Base-by-base conservation (phyloP, 2,797 vertebrate species). In the Thunnus albacares region DNA sequence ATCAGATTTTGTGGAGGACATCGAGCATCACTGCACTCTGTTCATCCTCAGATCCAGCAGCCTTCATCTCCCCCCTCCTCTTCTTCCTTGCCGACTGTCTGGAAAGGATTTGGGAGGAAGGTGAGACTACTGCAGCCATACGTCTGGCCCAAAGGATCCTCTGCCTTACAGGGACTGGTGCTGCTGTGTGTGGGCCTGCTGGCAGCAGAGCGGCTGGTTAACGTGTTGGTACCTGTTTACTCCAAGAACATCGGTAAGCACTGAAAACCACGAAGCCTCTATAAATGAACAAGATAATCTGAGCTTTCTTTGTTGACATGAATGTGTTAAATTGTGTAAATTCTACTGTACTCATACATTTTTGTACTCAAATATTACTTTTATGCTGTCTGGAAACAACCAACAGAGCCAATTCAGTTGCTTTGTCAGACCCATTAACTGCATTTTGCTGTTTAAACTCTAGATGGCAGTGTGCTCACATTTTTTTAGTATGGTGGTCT, bases 171-270 rank as follows among this genome's bases (percentile, higher is more conserved):
- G 93, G 83, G 86, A 1, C 90, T 97, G 2, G 97, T 98, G 83
- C 83, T 98, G 49, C 83, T 97, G 77, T 98, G 97, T 82, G 83
- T 97, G 66, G 87, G 87, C 0, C 94, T 98, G 61, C 95, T 98
- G 93, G 95, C 93, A 0, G 56, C 96, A 35, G 97, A 98, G 81
- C 82, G 97, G 1, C 95, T 91, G 76, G 93, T 98, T 57, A 98
- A 98, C 0, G 95, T 98, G 64, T 96, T 98, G 0, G 97, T 98
- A 55, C 97, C 97, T 3, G 93, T 98, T 88, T 98, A 95, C 93
- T 96, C 96, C 87, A 98, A 95, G 82, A 95, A 97, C 77, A 97
- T 97, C 0, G 97, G 97, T 98, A 89, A 97, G 96, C 18, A 26
- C 3, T 6, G 0, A 20, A 24, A 20, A 47, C 10, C 63, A 24